Evolutionary conservation across 2,113 vertebrate genomes (phyloP).

Genomic region (Antechinus stuartii): DNA sequence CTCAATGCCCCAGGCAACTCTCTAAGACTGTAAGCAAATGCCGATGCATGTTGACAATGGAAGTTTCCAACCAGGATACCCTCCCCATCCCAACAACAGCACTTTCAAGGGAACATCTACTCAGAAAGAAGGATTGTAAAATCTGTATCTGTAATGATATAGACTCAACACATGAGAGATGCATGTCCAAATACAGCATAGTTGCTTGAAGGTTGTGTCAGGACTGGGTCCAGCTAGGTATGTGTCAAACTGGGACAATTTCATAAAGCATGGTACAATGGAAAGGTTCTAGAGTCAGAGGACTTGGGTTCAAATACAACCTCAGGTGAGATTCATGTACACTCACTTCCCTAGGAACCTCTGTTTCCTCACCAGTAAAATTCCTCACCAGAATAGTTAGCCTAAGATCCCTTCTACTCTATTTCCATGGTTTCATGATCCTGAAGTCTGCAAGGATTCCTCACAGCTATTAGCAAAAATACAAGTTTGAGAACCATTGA

Average conservation of each 20-base stretch:
- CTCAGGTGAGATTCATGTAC: neutral
- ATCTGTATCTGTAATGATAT: neutral
- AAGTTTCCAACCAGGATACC: neutral
- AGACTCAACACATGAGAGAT: neutral
- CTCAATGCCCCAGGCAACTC: neutral
- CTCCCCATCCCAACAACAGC: neutral
- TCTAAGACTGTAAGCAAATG: neutral
- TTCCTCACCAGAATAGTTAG: too few species aligned
- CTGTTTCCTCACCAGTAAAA: neutral
- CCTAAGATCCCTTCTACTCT: neutral
- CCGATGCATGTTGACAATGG: neutral
- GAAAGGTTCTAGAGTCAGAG: neutral
- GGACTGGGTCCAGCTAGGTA: neutral
- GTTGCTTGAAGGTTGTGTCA: neutral
- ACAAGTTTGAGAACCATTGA: neutral
- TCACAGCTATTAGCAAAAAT: neutral
- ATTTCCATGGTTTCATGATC: neutral
- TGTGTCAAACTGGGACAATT: neutral
- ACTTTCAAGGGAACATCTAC: neutral
- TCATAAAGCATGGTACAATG: neutral
- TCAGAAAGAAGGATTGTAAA: neutral
- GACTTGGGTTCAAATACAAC: neutral
- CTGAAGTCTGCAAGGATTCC: neutral
- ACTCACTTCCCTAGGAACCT: neutral
- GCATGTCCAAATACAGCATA: neutral